A percentile compares a stretch with the other conserved stretches of the same genome.
These are phyloP conservation scores for Psittacula cyanocephala DNA, from an alignment of 2,113 vertebrate species.

Conservation along the genomic window DNA sequence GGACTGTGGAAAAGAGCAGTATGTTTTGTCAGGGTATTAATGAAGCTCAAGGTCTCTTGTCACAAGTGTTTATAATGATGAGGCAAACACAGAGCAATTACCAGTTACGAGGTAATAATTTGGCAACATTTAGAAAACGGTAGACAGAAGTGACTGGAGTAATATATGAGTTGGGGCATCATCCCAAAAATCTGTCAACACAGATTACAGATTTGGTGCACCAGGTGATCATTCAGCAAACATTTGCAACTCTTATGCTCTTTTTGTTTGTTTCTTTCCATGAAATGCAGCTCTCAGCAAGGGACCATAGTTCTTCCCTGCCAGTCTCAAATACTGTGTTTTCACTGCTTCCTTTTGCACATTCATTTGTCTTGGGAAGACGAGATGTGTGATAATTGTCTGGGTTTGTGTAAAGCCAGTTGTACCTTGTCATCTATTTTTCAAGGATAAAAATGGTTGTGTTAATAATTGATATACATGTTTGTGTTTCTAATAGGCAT, in stretches of 20 bases:
- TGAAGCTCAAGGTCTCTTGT: neutral
- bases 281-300: neutral
- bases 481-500: neutral
- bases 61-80: slow-evolving; percentile 37
- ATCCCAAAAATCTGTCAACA: neutral
- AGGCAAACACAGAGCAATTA: slow-evolving; percentile 36
- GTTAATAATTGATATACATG: neutral
- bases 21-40: slow-evolving; percentile 5
- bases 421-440: neutral
- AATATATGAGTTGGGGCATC: neutral
- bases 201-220: neutral
- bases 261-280: neutral
- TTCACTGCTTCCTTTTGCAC: neutral
- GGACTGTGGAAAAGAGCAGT: neutral
- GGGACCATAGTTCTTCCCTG: neutral
- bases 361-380: neutral
- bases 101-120: slow-evolving; percentile 3
- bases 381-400: neutral
- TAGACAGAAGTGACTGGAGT: slow-evolving; percentile 30
- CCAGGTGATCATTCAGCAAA: slow-evolving; percentile 25
- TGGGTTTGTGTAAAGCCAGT: neutral
- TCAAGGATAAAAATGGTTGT: neutral
- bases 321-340: neutral
- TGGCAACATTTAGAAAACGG: neutral
- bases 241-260: neutral